Evolutionary conservation across 2,113 vertebrate species (phyloP).

Genomic region (Phalacrocorax aristotelis): DNA sequence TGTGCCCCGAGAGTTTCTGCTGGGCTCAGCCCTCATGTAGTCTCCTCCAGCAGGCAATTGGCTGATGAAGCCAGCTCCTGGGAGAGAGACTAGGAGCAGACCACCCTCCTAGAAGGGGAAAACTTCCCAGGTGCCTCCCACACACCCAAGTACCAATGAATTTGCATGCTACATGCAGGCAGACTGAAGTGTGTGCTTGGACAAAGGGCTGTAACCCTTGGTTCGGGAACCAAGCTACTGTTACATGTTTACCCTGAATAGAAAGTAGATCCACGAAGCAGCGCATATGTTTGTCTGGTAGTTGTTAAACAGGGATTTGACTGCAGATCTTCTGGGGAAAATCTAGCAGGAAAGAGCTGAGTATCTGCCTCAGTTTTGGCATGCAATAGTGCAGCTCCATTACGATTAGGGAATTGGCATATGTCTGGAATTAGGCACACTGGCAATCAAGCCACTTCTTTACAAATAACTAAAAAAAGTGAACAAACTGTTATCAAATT

Average conservation of each 20-base stretch:
- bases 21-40: background rate
- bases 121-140: background rate
- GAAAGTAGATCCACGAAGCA: background rate
- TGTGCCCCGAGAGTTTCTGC: background rate
- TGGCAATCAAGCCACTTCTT: conserved; percentile 57
- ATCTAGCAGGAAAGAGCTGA: conserved; percentile 28
- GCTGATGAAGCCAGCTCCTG: background rate
- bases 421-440: conserved; percentile 56
- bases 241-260: background rate
- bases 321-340: conserved; percentile 48
- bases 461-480: conserved; percentile 45
- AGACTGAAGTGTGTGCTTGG: rapidly evolving
- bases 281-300: conserved; percentile 31
- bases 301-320: conserved; percentile 33
- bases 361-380: conserved; percentile 31
- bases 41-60: background rate
- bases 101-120: background rate
- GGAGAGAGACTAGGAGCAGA: background rate
- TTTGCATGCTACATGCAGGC: rapidly evolving
- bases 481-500: conserved; percentile 58
- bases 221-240: background rate
- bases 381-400: conserved; percentile 18
- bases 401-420: conserved; percentile 50
- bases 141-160: background rate
- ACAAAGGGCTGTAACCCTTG: rapidly evolving